phyloP scores from a whole-genome alignment of 2,888 invertebrate species.

The Caenorhabditis auriculariae region DNA sequence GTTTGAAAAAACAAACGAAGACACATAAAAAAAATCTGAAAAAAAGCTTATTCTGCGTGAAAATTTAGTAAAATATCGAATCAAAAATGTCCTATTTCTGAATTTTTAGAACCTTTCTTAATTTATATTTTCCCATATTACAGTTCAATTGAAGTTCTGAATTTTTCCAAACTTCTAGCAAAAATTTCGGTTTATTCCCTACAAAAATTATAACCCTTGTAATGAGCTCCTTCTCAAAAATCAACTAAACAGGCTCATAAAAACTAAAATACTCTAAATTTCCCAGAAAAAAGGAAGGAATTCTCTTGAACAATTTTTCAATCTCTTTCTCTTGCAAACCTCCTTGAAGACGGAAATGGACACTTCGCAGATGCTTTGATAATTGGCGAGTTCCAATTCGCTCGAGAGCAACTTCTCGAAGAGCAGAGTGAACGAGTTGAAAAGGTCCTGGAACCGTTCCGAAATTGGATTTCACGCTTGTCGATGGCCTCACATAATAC shows the following conservation, averaged over 20 bases:
- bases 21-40: too few relatives aligned
- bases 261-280: background rate
- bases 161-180: too few relatives aligned
- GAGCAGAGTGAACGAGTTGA: constrained; percentile 25
- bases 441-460: constrained; percentile 22
- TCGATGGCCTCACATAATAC: constrained; percentile 1
- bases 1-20: too few relatives aligned
- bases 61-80: too few relatives aligned
- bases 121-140: too few relatives aligned
- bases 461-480: background rate
- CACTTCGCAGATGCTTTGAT: constrained; percentile 28
- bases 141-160: too few relatives aligned
- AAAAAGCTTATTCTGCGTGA: too few relatives aligned
- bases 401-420: constrained; percentile 24
- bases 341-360: constrained; percentile 41
- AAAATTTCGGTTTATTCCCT: too few relatives aligned
- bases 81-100: too few relatives aligned
- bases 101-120: too few relatives aligned
- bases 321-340: constrained; percentile 5
- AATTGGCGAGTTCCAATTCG: constrained; percentile 18
- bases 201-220: background rate
- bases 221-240: background rate
- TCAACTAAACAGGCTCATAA: background rate
- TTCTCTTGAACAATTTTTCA: background rate
- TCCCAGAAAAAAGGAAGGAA: too few relatives aligned